Percentiles rank a stretch among this genome's conserved stretches.
Evolutionary conservation across 1,140 invertebrate species (phyloP).

Genomic region (Thaumetopoea pityocampa): DNA sequence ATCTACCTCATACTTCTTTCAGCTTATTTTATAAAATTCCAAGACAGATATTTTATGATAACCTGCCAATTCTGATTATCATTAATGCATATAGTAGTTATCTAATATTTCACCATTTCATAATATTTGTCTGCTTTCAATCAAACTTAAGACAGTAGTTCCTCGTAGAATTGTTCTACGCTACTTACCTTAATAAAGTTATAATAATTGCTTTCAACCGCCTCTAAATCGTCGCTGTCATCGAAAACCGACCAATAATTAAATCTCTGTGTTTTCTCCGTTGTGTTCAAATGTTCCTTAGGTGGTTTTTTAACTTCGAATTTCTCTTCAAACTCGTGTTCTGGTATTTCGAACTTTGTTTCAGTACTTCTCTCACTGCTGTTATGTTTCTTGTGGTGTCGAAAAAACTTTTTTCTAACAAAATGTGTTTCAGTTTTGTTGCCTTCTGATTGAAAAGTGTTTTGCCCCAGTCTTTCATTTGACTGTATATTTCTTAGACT

Average conservation of each 20-base stretch:
- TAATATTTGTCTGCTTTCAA: no score
- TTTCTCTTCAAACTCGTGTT: slow-evolving; percentile 77
- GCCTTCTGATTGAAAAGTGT: slow-evolving; percentile 29
- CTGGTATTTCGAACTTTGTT: slow-evolving; percentile 63
- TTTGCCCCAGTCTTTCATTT: slow-evolving; percentile 33
- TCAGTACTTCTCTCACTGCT: slow-evolving; percentile 30
- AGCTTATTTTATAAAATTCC: no score
- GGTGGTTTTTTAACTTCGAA: slow-evolving; percentile 73
- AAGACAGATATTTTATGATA: no score
- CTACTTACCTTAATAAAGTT: slow-evolving; percentile 46
- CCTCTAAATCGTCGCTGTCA: slow-evolving; percentile 49
- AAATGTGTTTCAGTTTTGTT: slow-evolving; percentile 23
- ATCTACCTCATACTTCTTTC: no score
- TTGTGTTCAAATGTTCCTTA: slow-evolving; percentile 33
- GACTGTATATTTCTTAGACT: slow-evolving; percentile 60
- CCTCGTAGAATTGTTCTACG: no score
- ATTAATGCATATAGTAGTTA: no score
- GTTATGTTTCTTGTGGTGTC: slow-evolving; percentile 53
- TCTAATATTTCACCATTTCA: no score
- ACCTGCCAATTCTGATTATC: no score
- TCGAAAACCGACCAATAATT: slow-evolving; percentile 63
- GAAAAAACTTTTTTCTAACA: slow-evolving; percentile 54
- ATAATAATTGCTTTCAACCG: slow-evolving; percentile 43
- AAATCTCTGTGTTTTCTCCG: slow-evolving; percentile 38
- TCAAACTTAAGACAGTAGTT: no score